Conservation (phyloP, 2,888 invertebrate genomes). For the Brenthis ino region DNA sequence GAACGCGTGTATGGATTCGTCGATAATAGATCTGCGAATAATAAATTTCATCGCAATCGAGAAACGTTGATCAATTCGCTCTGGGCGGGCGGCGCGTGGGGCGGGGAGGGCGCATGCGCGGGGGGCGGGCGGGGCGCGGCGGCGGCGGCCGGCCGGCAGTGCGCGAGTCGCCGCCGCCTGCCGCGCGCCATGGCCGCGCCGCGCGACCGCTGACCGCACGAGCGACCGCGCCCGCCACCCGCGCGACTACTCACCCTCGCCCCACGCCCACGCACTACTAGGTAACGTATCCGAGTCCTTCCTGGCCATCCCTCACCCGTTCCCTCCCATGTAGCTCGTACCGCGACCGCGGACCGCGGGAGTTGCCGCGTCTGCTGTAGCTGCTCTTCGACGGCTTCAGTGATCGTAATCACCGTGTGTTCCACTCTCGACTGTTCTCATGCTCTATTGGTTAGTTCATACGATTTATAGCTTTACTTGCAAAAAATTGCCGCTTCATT, state of each 20-base stretch:
- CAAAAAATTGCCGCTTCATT: slow-evolving; percentile 33
- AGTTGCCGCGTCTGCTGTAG: slow-evolving; percentile 28
- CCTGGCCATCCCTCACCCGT: slow-evolving; percentile 48
- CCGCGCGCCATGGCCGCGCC: slow-evolving; percentile 76
- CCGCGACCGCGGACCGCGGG: slow-evolving; percentile 52
- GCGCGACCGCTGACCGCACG: slow-evolving; percentile 67
- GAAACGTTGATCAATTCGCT: slow-evolving; percentile 74
- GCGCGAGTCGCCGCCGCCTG: slow-evolving; percentile 69
- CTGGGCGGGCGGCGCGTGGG: slow-evolving; percentile 45
- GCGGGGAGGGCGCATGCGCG: slow-evolving; percentile 35
- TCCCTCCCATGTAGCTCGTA: slow-evolving; percentile 62
- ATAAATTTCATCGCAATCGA: slow-evolving; percentile 79
- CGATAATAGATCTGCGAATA: slow-evolving; percentile 78
- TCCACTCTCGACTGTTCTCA: slow-evolving; percentile 77
- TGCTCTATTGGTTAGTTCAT: slow-evolving; percentile 74
- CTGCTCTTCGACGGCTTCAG: slow-evolving; percentile 41
- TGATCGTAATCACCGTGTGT: slow-evolving; percentile 59
- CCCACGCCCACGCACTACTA: slow-evolving; percentile 50
- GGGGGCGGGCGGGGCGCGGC: slow-evolving; percentile 48
- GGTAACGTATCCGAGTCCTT: slow-evolving; percentile 55
- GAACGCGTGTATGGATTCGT: slow-evolving; percentile 37
- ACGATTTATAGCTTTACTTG: slow-evolving; percentile 40
- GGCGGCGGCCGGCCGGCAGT: slow-evolving; percentile 65
- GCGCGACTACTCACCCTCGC: slow-evolving; percentile 47
- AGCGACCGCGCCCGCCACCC: slow-evolving; percentile 52